Evolutionary conservation across 1,140 invertebrate genomes (phyloP).

Genomic region (Drosophila kanapiae): DNA sequence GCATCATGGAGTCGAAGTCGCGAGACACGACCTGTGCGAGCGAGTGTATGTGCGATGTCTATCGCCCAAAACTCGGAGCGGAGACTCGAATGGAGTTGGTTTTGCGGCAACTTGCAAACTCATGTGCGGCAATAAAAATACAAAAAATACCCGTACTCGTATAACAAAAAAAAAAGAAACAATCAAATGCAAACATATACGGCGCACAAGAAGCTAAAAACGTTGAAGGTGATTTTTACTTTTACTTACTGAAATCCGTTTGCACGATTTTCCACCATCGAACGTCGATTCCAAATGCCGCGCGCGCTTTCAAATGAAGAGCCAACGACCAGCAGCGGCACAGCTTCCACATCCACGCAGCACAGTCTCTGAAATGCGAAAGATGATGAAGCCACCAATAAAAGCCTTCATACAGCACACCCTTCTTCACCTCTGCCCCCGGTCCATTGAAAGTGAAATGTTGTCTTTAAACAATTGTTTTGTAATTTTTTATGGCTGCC

Average conservation of each 20-base stretch:
- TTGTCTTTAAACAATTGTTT: conserved; percentile 49
- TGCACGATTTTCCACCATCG: conserved; percentile 76
- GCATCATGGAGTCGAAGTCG: conserved; percentile 42
- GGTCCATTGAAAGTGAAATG: conserved; percentile 67
- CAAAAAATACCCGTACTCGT: conserved; percentile 38
- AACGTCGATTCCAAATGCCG: conserved; percentile 72
- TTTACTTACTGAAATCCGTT: conserved; percentile 75
- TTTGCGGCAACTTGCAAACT: conserved; percentile 61
- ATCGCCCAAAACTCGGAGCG: conserved; percentile 53
- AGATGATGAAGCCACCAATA: conserved; percentile 68
- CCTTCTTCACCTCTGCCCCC: conserved; percentile 27
- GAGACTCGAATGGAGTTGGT: conserved; percentile 14
- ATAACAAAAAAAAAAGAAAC: conserved; percentile 41
- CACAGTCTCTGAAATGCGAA: conserved; percentile 42
- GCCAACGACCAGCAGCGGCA: conserved; percentile 49
- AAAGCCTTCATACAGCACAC: conserved; percentile 29
- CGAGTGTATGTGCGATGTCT: conserved; percentile 68
- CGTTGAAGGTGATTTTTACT: conserved; percentile 75
- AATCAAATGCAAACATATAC: conserved; percentile 80
- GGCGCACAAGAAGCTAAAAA: conserved; percentile 55
- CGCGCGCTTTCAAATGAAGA: conserved; percentile 79
- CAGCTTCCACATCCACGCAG: conserved; percentile 45
- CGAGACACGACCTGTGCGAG: conserved; percentile 64
- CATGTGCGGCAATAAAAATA: conserved; percentile 78
- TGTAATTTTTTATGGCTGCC: conserved; percentile 54